Evolutionary conservation across 2,888 invertebrate genomes (phyloP).

Genomic region (Onchidella celtica): DNA sequence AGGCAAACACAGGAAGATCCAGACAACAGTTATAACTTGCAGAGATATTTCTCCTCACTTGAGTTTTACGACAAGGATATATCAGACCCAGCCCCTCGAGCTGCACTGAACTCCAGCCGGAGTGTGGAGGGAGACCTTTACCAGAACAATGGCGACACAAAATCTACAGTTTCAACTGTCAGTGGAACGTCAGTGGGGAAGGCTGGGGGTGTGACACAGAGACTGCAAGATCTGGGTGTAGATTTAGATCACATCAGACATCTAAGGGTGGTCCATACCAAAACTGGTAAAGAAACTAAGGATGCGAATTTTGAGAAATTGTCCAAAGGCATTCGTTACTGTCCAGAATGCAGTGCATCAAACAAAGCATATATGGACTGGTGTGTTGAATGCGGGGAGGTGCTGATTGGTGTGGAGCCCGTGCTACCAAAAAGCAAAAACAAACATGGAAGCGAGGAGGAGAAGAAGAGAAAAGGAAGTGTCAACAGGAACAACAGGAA

Average conservation of each 20-base stretch:
- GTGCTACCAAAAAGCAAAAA: conserved; percentile 60
- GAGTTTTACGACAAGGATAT: neutral
- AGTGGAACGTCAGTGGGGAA: conserved; percentile 48
- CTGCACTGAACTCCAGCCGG: neutral
- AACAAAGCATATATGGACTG: conserved; percentile 75
- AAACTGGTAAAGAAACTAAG: neutral
- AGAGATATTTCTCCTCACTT: conserved; percentile 45
- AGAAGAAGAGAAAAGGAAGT: neutral
- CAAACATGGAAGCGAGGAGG: conserved; percentile 46
- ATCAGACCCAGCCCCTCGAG: neutral
- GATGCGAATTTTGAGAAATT: conserved; percentile 35
- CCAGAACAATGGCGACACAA: conserved; percentile 28
- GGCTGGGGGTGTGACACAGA: conserved; percentile 70
- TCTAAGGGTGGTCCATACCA: conserved; percentile 50
- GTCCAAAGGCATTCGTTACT: conserved; percentile 51
- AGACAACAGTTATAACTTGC: neutral
- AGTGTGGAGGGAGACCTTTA: neutral
- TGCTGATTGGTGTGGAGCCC: conserved; percentile 72
- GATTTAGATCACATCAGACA: conserved; percentile 59
- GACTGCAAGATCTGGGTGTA: conserved; percentile 66
- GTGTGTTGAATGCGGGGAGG: conserved; percentile 73
- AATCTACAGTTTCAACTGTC: conserved; percentile 24
- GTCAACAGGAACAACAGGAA: neutral
- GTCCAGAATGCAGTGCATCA: conserved; percentile 70
- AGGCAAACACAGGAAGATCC: neutral